These are phyloP conservation scores for Nomada fabriciana DNA, from an alignment of 2,888 invertebrate species.

Conservation along the genomic window DNA sequence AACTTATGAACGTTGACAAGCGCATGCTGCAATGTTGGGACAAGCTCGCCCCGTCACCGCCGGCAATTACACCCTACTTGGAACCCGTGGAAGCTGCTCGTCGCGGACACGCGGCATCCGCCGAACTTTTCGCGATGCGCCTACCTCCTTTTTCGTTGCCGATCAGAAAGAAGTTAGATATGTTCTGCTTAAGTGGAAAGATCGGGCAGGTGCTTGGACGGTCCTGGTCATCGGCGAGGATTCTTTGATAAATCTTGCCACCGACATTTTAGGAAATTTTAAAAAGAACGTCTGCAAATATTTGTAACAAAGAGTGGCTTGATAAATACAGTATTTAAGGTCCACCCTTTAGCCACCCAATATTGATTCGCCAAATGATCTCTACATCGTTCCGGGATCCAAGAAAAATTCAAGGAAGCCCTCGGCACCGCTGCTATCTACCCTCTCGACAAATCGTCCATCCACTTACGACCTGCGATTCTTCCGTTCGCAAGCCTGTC, in stretches of 20 bases:
- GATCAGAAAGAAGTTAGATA: conserved; percentile 30
- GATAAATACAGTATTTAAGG: too few species aligned
- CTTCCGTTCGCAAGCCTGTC: conserved; percentile 31
- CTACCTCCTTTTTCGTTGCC: conserved; percentile 30
- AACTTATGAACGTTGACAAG: conserved; percentile 78
- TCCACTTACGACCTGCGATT: conserved; percentile 43
- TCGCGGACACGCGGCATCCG: conserved; percentile 52
- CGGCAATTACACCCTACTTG: conserved; percentile 76
- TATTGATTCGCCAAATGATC: too few species aligned
- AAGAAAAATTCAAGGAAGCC: neutral
- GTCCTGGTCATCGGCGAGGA: too few species aligned
- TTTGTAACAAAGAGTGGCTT: too few species aligned
- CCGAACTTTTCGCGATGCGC: conserved; percentile 20
- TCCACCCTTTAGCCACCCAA: too few species aligned
- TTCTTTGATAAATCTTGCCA: too few species aligned
- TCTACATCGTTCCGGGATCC: too few species aligned
- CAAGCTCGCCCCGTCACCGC: conserved; percentile 66
- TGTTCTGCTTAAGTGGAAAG: too few species aligned
- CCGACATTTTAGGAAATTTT: too few species aligned
- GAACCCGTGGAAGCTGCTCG: conserved; percentile 60
- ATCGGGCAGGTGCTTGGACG: too few species aligned
- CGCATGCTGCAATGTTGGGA: conserved; percentile 75
- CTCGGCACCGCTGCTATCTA: neutral
- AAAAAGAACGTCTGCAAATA: too few species aligned
- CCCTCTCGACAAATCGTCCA: conserved; percentile 47